phyloP scores from a whole-genome alignment of 64 coral and sea anemone genomes.

The Pocillopora verrucosa region DNA sequence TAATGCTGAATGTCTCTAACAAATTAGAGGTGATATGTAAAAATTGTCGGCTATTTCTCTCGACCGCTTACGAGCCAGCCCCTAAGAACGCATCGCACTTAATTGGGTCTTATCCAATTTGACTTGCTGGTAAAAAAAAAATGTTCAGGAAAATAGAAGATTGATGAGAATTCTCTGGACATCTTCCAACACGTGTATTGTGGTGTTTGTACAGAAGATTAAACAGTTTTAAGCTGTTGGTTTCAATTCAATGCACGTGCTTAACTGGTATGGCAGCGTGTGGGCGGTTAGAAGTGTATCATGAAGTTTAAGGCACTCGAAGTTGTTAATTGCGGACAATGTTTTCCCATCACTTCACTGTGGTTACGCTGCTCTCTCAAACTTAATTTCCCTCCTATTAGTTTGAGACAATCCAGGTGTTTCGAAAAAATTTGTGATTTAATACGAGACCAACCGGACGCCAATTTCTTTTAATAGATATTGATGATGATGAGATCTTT shows the following conservation, averaged over 20 bases:
- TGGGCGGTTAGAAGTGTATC: background rate
- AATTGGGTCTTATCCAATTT: background rate
- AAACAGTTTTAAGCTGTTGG: background rate
- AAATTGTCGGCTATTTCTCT: background rate
- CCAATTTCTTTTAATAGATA: too few species aligned
- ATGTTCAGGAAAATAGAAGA: background rate
- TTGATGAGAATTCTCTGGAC: background rate
- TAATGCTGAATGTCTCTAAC: background rate
- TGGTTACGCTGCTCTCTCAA: too few species aligned
- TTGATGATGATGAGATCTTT: too few species aligned
- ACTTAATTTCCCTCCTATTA: too few species aligned
- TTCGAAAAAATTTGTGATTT: too few species aligned
- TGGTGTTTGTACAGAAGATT: conserved; percentile 23
- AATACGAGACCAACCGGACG: too few species aligned
- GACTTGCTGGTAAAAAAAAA: background rate
- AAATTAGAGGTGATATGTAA: background rate
- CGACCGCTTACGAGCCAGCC: background rate
- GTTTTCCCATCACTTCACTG: too few species aligned
- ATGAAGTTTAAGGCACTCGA: background rate
- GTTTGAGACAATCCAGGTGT: too few species aligned
- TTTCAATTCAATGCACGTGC: conserved; percentile 1
- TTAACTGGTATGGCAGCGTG: background rate
- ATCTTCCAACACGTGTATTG: conserved; percentile 16
- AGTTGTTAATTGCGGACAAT: too few species aligned
- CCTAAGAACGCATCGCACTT: background rate